Evolutionary conservation across 2,888 invertebrate species (phyloP).

Genomic region (Geophilus truncorum): DNA sequence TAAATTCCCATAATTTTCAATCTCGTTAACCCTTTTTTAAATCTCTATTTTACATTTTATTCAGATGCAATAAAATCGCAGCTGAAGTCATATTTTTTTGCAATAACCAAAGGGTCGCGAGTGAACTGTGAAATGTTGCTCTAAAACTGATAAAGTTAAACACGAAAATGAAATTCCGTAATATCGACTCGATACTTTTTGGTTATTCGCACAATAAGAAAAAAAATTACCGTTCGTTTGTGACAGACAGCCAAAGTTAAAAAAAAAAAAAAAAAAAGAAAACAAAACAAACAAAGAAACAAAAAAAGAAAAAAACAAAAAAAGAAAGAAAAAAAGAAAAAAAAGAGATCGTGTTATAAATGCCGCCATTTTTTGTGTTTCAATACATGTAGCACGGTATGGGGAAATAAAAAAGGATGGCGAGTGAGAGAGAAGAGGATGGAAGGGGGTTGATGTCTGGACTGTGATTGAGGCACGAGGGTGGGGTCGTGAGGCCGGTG

Average conservation of each 20-base stretch:
- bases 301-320: no score
- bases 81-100: no score
- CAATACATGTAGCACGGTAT: neutral
- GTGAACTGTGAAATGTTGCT: no score
- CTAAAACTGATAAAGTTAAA: no score
- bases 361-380: neutral
- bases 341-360: no score
- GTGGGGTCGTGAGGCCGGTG: constrained; percentile 16
- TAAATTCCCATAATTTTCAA: neutral
- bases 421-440: neutral
- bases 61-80: neutral
- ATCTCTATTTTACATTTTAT: neutral
- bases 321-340: no score
- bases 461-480: constrained; percentile 16
- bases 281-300: no score
- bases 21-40: neutral
- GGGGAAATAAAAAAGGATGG: neutral
- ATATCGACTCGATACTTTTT: no score
- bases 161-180: no score
- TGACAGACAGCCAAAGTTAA: neutral
- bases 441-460: constrained; percentile 11
- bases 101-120: no score
- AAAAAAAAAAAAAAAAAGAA: no score
- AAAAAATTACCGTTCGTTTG: no score
- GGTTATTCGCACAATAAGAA: neutral